Base-by-base conservation (phyloP, 2,888 invertebrate genomes). In the Leptinotarsa rubiginosa region DNA sequence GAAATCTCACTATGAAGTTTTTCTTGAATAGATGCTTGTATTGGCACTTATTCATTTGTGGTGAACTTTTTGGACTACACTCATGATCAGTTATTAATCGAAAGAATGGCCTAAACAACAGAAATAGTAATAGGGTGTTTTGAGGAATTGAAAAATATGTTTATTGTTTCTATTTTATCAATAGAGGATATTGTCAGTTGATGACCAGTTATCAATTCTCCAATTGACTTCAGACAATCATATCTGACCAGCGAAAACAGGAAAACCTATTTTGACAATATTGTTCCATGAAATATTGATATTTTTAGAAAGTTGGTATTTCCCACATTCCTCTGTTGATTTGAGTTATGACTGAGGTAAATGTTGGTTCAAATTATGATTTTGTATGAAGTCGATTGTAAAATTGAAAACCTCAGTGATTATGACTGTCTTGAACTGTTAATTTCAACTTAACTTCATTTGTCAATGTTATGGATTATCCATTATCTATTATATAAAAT, bases 61-160 rank as follows among this genome's bases (percentile, higher is more conserved):
- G 41, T 41, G 10, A 41, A 41, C 41, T 41, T 41, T 41, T 41
- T 41, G 41, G 41, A 10, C 41, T 10, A 41, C 41, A 41, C 41
- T 41, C 41, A 41, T 10, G 10, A 41, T 12, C 10, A 41, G 41
- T 41, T 41, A 41, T 41, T 41, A 41, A 41, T 10, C 41, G 41
- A 41, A 41, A 41, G 10, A 41, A 54, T 65, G 73, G 73, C 73
- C 73, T 73, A 69, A 68, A 18, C 22, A n/a, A 69, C 25, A 65
- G 18, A 18, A 50, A 47, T 74, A 65, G 41, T 47, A 52, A 74
- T 65, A 47, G 7, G 47, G 18, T 20, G n/a, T 69, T 18, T 13
- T 56, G 18, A 25, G 72, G 75, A 72, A 72, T 75, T 75, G 72
- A 52, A 69, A 69, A 72, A 71, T 75, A 69, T 75, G 72, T 69